Percentiles rank a stretch among this genome's conserved stretches.
These are phyloP conservation scores for Anisognathus igniventris DNA, from an alignment of 2,797 vertebrate genomes.

Conservation along the genomic window DNA sequence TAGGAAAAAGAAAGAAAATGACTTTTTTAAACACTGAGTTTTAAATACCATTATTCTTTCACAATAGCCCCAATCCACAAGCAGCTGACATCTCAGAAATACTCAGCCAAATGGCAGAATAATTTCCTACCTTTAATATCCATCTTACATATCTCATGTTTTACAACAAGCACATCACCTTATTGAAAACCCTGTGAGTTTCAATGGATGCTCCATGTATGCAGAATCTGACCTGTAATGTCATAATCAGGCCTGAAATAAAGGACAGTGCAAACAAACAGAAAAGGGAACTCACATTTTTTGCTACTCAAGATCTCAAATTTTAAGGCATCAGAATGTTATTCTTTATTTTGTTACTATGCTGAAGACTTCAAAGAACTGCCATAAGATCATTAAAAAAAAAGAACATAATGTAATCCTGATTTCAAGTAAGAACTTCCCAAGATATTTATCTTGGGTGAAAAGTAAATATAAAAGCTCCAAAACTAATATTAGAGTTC, in stretches of 20 bases:
- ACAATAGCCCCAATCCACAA: not conserved
- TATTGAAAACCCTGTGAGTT: not conserved
- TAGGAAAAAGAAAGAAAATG: not conserved
- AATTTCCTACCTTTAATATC: not conserved
- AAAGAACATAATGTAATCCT: not conserved
- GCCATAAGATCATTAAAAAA: not conserved
- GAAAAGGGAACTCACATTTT: not conserved
- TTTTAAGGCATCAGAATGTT: not conserved
- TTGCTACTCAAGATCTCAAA: not conserved
- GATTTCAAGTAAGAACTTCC: not conserved
- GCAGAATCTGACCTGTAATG: not conserved
- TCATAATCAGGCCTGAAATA: not conserved
- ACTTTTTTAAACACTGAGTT: not conserved
- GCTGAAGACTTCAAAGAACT: not conserved
- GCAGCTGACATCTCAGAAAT: not conserved
- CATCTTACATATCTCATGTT: not conserved
- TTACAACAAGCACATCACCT: not conserved
- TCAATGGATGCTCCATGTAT: not conserved
- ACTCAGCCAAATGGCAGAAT: not conserved
- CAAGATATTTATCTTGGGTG: not conserved
- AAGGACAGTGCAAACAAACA: not conserved
- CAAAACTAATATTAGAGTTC: not conserved
- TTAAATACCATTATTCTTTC: not conserved
- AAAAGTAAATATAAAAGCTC: constrained; percentile 15
- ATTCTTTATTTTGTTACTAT: not conserved